Evolutionary conservation across 2,888 invertebrate genomes (phyloP).

Genomic region (Lampropteryx suffumata): DNA sequence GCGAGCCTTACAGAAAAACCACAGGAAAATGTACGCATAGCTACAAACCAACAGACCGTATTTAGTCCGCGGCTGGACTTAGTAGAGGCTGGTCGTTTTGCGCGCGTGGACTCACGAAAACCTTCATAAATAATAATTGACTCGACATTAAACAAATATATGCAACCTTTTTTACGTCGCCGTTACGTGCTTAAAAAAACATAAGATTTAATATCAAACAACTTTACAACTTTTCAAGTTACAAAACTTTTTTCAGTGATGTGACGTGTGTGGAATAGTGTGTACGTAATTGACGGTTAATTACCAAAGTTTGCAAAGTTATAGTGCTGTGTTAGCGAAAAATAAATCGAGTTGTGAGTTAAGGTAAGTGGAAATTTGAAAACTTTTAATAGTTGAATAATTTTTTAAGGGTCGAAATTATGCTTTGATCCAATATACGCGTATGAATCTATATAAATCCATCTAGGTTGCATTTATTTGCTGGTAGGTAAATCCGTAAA

Average conservation of each 20-base stretch:
- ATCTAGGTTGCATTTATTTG: too few relatives aligned
- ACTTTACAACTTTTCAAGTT: slow-evolving; percentile 9
- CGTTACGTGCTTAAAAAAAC: slow-evolving; percentile 27
- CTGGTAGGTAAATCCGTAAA: too few relatives aligned
- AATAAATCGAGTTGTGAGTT: slow-evolving; percentile 17
- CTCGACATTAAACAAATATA: slow-evolving; percentile 27
- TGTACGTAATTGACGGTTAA: slow-evolving; percentile 26
- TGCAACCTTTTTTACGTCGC: too few relatives aligned
- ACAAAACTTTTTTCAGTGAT: slow-evolving; percentile 28
- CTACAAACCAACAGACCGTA: slow-evolving; percentile 12
- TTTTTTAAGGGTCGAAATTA: too few relatives aligned
- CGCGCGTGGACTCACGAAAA: slow-evolving; percentile 7
- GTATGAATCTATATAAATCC: too few relatives aligned
- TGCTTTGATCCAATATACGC: too few relatives aligned
- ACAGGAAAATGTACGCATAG: slow-evolving; percentile 24
- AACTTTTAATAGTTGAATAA: slow-evolving; percentile 10
- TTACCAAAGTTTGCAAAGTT: slow-evolving; percentile 25
- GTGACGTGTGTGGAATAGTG: slow-evolving; percentile 28
- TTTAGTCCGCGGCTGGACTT: slow-evolving; percentile 21
- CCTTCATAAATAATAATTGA: slow-evolving; percentile 26
- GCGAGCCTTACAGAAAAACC: slow-evolving; percentile 16
- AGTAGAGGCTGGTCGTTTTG: slow-evolving; percentile 23
- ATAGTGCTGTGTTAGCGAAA: slow-evolving; percentile 25
- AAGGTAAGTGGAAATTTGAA: slow-evolving; percentile 19
- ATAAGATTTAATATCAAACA: slow-evolving; percentile 22